These are phyloP conservation scores for Aspidoscelis tigris DNA, from an alignment of 2,113 vertebrate genomes.

Conservation along the genomic window DNA sequence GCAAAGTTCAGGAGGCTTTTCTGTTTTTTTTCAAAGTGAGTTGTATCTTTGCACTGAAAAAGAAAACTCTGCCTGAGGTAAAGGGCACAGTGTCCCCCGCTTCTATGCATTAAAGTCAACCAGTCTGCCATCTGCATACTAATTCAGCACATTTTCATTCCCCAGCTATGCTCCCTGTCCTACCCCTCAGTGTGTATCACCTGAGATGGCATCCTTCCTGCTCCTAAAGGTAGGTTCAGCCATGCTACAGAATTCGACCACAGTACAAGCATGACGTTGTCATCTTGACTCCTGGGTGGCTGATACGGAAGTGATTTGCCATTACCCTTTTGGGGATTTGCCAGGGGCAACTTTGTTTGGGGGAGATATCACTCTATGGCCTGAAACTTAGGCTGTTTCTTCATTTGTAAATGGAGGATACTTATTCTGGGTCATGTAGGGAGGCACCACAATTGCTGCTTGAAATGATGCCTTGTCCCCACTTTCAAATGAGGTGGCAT, in stretches of 20 bases:
- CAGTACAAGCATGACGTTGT: background rate
- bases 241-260: background rate
- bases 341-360: too few relatives aligned
- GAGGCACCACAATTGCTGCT: too few relatives aligned
- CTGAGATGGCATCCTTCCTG: background rate
- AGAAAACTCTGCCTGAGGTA: background rate
- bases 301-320: too few relatives aligned
- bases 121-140: background rate
- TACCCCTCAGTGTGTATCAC: background rate
- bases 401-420: too few relatives aligned
- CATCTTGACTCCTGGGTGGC: too few relatives aligned
- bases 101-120: background rate
- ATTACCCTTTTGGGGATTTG: too few relatives aligned
- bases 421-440: too few relatives aligned
- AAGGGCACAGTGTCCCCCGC: background rate
- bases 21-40: background rate
- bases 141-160: background rate
- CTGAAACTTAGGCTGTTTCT: too few relatives aligned
- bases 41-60: background rate
- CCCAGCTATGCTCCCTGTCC: background rate
- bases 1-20: constrained; percentile 41
- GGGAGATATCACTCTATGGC: too few relatives aligned
- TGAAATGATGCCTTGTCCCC: too few relatives aligned
- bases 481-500: too few relatives aligned
- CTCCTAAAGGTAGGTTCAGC: background rate